A percentile compares a stretch with the other conserved stretches of the same genome.
phyloP scores from a whole-genome alignment of 2,888 invertebrate species.

The Xestia sexstrigata region DNA sequence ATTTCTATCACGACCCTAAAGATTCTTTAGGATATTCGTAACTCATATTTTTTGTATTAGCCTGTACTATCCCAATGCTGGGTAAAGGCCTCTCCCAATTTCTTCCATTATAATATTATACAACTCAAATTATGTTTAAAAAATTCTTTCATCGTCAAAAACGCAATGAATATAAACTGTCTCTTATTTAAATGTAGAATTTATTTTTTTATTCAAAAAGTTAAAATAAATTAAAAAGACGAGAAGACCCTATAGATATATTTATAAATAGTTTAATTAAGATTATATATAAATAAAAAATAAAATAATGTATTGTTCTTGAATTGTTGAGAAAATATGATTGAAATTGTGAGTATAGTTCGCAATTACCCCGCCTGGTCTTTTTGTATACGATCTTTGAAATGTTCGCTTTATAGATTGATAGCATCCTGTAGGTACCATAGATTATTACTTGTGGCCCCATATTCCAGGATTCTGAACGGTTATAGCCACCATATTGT shows the following conservation, averaged over 20 bases:
- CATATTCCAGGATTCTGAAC: neutral
- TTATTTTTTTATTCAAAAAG: too few relatives aligned
- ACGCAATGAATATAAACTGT: neutral
- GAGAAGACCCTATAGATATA: too few relatives aligned
- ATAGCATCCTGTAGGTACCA: too few relatives aligned
- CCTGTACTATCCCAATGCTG: too few relatives aligned
- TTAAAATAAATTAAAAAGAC: too few relatives aligned
- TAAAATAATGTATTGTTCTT: too few relatives aligned
- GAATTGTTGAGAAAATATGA: neutral
- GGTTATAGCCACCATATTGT: too few relatives aligned
- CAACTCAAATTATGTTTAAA: neutral
- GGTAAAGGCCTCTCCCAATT: too few relatives aligned
- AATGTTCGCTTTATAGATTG: neutral
- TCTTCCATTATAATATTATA: too few relatives aligned
- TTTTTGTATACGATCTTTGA: neutral
- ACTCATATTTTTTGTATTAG: neutral
- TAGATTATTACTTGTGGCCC: neutral
- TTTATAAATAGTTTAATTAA: too few relatives aligned
- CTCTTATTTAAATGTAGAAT: too few relatives aligned
- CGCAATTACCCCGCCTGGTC: neutral
- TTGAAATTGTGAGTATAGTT: neutral
- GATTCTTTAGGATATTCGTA: neutral
- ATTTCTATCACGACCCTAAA: neutral
- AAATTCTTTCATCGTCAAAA: neutral
- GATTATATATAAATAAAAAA: too few relatives aligned